A percentile compares a stretch with the other conserved stretches of the same genome.
Evolutionary conservation across 2,113 vertebrate species (phyloP).

Genomic region (Cryptomyrus ogoouensis): DNA sequence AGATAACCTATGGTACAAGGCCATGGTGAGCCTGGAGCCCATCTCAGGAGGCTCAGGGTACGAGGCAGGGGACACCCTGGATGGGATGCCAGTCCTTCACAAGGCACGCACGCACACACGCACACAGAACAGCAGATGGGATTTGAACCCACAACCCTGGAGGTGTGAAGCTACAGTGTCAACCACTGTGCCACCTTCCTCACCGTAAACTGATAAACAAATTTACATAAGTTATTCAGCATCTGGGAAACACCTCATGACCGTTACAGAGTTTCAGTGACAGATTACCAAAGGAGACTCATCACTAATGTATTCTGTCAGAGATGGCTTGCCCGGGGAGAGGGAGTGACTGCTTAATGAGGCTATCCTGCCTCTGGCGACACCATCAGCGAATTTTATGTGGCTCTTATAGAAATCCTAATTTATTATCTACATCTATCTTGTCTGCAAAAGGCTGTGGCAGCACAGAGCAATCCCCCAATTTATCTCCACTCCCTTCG

Average conservation of each 20-base stretch:
- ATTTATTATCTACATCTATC: not conserved
- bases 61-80: constrained; percentile 1
- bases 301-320: not conserved
- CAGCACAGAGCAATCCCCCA: constrained; percentile 3
- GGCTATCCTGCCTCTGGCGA: not conserved
- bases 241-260: not conserved
- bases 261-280: not conserved
- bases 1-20: not conserved
- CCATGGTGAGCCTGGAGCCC: not conserved
- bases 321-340: too few relatives aligned
- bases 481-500: not conserved
- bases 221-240: not conserved
- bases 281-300: not conserved
- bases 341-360: not conserved
- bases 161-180: not conserved
- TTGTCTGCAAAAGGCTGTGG: not conserved
- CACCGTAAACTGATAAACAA: not conserved
- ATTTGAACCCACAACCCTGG: constrained; percentile 1
- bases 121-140: not conserved
- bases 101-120: not conserved
- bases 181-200: not conserved
- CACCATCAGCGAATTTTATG: not conserved
- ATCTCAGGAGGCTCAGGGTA: not conserved
- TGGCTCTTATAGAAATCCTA: not conserved
- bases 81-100: constrained; percentile 3